Base-by-base conservation (phyloP, 2,888 invertebrate genomes). In the Aleiodes alternator region DNA sequence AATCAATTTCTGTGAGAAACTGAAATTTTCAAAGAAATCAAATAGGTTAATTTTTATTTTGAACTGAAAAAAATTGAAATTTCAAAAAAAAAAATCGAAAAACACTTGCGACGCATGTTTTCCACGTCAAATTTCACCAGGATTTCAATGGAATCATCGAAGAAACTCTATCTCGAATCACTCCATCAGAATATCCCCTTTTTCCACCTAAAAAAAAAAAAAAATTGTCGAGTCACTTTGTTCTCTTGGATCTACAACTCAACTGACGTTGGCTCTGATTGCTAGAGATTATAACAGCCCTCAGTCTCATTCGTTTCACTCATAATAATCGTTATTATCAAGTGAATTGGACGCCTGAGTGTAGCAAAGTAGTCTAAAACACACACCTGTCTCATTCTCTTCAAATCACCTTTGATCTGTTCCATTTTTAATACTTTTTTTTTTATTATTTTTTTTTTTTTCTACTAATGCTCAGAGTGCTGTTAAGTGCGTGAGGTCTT, bases 291-390 rank as follows among this genome's bases (percentile, higher is more conserved):
- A 84, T 59, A 50, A 34, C 55, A 55, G 71, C 69, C 68, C 59
- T 59, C 69, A 69, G 38, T 82, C 83, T 85, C 84, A 79, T 82
- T 78, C 82, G 77, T 84, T 86, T 84, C 81, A 82, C 79, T 66
- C 80, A 83, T 86, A 86, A 86, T 86, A 84, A 86, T 86, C 80
- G 80, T 86, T 80, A 86, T 86, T 85, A 86, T 75, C 31, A 48
- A 14, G 64, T 64, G 64, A 64, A 64, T 57, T 55, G 53, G 73
- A 56, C 69, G 72, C 61, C 61, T 72, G 76, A 76, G 76, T 76
- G 76, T 76, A 59, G 68, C 69, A 59, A 64, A 69, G 59, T 72
- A 61, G 69, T 73, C 68, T 71, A 69, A 76, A 75, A 55, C 50
- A 61, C 50, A 57, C 69, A 69, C 74, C 68, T 72, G 64, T 64